Evolutionary conservation across 2,888 invertebrate genomes (phyloP).

Genomic region (Tinea pellionella): DNA sequence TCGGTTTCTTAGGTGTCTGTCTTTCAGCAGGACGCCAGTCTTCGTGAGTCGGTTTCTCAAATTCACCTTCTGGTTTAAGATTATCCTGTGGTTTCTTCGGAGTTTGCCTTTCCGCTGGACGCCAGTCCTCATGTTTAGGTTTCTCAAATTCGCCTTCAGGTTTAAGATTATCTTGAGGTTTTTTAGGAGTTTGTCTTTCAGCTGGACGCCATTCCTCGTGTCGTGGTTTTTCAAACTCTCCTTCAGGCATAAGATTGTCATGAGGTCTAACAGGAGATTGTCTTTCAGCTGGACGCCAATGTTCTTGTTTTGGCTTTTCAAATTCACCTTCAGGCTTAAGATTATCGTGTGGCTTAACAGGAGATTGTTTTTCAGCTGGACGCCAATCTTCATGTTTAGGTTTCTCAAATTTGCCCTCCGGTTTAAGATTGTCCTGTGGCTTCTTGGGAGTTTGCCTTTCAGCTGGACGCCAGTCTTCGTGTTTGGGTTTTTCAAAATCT

Average conservation of each 20-base stretch:
- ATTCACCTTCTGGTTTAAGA: conserved; percentile 47
- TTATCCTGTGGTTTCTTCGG: conserved; percentile 42
- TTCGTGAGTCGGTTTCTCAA: conserved; percentile 52
- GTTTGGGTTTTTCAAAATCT: conserved; percentile 39
- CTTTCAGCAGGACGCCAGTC: conserved; percentile 54
- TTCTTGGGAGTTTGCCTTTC: conserved; percentile 45
- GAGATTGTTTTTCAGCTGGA: conserved; percentile 31
- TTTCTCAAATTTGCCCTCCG: conserved; percentile 15
- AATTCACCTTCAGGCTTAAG: conserved; percentile 41
- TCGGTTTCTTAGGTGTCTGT: conserved; percentile 40
- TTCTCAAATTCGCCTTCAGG: conserved; percentile 62
- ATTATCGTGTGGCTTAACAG: conserved; percentile 33
- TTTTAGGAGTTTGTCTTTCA: conserved; percentile 37
- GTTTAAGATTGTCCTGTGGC: conserved; percentile 70
- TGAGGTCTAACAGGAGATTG: conserved; percentile 28
- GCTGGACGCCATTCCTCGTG: conserved; percentile 53
- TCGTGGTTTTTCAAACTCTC: conserved; percentile 59
- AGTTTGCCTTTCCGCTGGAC: conserved; percentile 30
- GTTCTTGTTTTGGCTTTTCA: conserved; percentile 31
- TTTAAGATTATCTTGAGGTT: conserved; percentile 49
- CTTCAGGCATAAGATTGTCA: conserved; percentile 64
- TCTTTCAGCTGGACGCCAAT: conserved; percentile 27
- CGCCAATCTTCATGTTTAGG: conserved; percentile 32
- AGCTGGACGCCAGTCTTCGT: conserved; percentile 34
- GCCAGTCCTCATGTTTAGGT: conserved; percentile 26